Evolutionary conservation across 2,888 invertebrate species (phyloP).

Genomic region (Phyllotreta striolata): DNA sequence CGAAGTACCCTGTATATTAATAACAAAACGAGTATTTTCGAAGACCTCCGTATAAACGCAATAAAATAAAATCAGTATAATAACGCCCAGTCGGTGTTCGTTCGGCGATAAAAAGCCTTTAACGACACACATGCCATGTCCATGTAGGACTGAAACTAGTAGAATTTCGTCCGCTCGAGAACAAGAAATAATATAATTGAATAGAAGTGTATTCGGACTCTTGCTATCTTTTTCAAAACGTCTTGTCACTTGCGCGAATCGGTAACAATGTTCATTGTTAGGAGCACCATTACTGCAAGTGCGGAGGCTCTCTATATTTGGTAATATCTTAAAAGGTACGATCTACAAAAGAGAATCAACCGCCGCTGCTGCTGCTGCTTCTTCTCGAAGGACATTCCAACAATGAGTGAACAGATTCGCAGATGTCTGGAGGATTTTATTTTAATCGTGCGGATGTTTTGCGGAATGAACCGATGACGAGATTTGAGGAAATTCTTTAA

Average conservation of each 20-base stretch:
- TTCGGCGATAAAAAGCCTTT: conserved; percentile 14
- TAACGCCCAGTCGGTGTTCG: conserved; percentile 3
- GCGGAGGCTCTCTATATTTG: conserved; percentile 29
- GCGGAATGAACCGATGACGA: no score
- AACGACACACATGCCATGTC: conserved; percentile 18
- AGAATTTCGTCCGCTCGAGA: conserved; percentile 13
- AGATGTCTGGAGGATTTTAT: conserved; percentile 17
- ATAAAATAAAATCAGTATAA: background rate
- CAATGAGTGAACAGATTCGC: conserved; percentile 15
- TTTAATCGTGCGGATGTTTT: conserved; percentile 3
- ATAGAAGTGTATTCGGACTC: conserved; percentile 16
- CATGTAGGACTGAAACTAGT: conserved; percentile 25
- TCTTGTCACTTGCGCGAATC: conserved; percentile 31
- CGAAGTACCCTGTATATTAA: background rate
- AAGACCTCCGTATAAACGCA: background rate
- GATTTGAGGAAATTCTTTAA: no score
- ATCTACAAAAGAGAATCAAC: conserved; percentile 27
- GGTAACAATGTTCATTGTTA: conserved; percentile 37
- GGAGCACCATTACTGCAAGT: conserved; percentile 32
- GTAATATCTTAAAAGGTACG: conserved; percentile 31
- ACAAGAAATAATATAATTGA: conserved; percentile 29
- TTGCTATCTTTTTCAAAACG: conserved; percentile 21
- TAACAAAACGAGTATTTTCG: conserved; percentile 2
- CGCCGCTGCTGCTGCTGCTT: background rate
- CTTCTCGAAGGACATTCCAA: conserved; percentile 18